Conservation (phyloP, 2,113 vertebrate genomes). For the Ictalurus punctatus region DNA sequence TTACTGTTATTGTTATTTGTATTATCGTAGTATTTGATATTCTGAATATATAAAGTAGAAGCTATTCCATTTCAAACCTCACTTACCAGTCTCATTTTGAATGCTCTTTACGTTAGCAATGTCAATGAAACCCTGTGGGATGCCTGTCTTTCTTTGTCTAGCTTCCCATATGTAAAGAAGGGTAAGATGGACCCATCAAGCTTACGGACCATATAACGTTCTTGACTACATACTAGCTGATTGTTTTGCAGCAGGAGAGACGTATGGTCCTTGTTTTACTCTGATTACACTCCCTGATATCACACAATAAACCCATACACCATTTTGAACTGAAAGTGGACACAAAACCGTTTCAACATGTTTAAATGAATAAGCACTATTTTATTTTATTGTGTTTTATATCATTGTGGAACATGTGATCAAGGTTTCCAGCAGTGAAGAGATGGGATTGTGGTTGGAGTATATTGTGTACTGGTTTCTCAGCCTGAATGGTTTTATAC, state of each 20-base stretch:
- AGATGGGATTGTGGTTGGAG: slow-evolving; percentile 22
- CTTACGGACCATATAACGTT: slow-evolving; percentile 22
- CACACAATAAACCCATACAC: slow-evolving; percentile 1
- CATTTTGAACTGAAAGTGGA: slow-evolving; percentile 12
- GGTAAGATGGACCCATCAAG: slow-evolving; percentile 35
- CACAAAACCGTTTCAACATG: background rate
- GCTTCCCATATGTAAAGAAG: slow-evolving; percentile 26
- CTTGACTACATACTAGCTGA: slow-evolving; percentile 22
- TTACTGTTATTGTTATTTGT: background rate
- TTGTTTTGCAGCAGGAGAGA: slow-evolving; percentile 40
- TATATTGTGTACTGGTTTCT: slow-evolving; percentile 27
- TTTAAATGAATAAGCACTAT: background rate
- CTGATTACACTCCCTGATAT: slow-evolving; percentile 21
- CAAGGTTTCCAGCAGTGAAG: background rate
- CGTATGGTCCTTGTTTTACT: slow-evolving; percentile 4
- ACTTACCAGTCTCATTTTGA: slow-evolving; percentile 40
- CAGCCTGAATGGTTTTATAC: slow-evolving; percentile 31
- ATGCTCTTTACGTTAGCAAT: slow-evolving; percentile 26
- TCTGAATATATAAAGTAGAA: slow-evolving; percentile 37
- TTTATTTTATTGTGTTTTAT: background rate
- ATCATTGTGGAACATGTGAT: slow-evolving; percentile 7
- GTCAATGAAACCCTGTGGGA: slow-evolving; percentile 42
- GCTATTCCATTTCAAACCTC: slow-evolving; percentile 37
- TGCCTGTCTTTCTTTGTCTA: slow-evolving; percentile 18
- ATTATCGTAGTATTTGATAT: background rate